These are phyloP conservation scores for Pteropus alecto DNA, from an alignment of 2,113 vertebrate genomes.

Conservation along the genomic window DNA sequence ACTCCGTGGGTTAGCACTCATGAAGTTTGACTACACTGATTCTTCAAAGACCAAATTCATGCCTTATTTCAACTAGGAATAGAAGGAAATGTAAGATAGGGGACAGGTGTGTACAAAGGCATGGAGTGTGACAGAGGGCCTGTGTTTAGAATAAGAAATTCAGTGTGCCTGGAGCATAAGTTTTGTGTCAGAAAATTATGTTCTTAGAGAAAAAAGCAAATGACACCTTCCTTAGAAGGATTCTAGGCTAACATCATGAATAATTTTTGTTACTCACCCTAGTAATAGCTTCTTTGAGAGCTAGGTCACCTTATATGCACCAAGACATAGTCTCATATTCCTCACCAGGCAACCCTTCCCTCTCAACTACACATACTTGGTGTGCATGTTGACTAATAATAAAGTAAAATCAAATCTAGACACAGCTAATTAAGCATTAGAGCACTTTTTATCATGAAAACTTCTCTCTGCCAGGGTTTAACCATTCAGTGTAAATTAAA, in stretches of 20 bases:
- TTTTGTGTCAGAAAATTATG: not conserved
- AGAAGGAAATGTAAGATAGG: not conserved
- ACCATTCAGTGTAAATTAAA: not conserved
- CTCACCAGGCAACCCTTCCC: not conserved
- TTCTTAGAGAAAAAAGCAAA: not conserved
- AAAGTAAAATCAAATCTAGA: constrained; percentile 14
- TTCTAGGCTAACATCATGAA: not conserved
- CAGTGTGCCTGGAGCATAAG: not conserved
- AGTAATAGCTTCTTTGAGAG: not conserved
- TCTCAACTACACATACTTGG: not conserved
- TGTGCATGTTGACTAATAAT: constrained; percentile 1
- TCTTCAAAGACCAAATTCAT: not conserved
- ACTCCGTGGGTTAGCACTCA: not conserved
- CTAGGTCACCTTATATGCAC: not conserved
- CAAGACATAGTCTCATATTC: not conserved
- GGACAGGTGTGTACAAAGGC: not conserved
- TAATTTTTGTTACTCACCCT: not conserved
- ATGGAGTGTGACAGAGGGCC: not conserved
- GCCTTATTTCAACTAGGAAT: not conserved
- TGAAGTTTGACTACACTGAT: not conserved
- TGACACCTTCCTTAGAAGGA: not conserved
- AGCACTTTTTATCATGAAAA: not conserved
- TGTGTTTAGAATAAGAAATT: not conserved
- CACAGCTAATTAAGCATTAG: not conserved
- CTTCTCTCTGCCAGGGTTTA: not conserved